Evolutionary conservation across 2,888 invertebrate species (phyloP).

Genomic region (Celastrina argiolus): DNA sequence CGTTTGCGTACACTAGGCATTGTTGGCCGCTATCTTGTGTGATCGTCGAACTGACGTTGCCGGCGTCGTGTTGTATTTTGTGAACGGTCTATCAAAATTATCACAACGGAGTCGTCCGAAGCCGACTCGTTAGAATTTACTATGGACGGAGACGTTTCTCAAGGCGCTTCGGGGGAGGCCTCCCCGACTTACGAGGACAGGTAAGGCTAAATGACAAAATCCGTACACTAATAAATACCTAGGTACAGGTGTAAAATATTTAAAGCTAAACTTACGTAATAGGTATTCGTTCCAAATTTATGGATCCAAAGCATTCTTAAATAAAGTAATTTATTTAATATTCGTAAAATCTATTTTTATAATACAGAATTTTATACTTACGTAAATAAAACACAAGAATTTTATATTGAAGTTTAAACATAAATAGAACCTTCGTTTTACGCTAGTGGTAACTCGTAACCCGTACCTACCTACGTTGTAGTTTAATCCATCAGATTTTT

Average conservation of each 20-base stretch:
- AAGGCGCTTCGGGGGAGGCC: conserved; percentile 56
- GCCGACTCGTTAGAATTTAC: conserved; percentile 17
- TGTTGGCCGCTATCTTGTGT: neutral
- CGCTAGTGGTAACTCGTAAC: too few species aligned
- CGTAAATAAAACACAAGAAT: too few species aligned
- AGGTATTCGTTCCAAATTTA: too few species aligned
- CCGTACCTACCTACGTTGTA: too few species aligned
- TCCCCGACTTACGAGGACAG: conserved; percentile 64
- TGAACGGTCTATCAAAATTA: neutral
- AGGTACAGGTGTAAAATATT: neutral
- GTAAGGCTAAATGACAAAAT: conserved; percentile 42
- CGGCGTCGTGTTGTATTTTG: neutral
- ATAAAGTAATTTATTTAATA: too few species aligned
- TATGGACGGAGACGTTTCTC: conserved; percentile 65
- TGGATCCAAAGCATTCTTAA: too few species aligned
- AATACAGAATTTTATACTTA: too few species aligned
- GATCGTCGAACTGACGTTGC: neutral
- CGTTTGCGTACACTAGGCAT: conserved; percentile 1
- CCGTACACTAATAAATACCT: neutral
- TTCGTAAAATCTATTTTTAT: too few species aligned
- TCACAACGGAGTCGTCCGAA: conserved; percentile 15
- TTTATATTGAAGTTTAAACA: too few species aligned
- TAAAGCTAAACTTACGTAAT: too few species aligned
- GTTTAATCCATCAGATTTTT: too few species aligned
- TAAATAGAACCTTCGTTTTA: too few species aligned